Conservation (phyloP, 2,113 vertebrate species). For the Ceuthmochares aereus region DNA sequence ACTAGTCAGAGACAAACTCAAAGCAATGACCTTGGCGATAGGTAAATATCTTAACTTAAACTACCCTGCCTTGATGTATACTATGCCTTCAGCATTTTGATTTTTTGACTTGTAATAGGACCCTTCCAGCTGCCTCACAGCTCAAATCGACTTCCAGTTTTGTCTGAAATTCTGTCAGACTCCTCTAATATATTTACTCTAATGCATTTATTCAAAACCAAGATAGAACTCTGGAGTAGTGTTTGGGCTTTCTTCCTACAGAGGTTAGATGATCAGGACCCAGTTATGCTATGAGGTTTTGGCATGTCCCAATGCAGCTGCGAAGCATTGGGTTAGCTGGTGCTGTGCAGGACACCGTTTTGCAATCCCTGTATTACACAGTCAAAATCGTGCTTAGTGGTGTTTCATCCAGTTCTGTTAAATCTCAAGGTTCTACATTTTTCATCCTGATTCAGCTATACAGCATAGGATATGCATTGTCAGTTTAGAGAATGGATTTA, state of each 20-base stretch:
- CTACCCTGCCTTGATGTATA: not conserved
- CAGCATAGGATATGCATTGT: not conserved
- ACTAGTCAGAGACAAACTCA: constrained; percentile 94
- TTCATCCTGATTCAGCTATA: not conserved
- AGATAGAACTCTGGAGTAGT: not conserved
- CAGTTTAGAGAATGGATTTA: not conserved
- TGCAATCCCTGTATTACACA: not conserved
- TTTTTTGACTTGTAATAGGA: not conserved
- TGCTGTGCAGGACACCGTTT: not conserved
- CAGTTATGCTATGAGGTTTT: not conserved
- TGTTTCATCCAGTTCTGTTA: not conserved
- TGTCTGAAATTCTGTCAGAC: not conserved
- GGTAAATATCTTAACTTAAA: constrained; percentile 75
- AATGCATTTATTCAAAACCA: not conserved
- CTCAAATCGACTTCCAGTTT: not conserved
- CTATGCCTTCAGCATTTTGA: not conserved
- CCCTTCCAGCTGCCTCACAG: not conserved
- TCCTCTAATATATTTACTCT: not conserved
- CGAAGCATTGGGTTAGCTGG: not conserved
- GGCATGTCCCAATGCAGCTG: not conserved
- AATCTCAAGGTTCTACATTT: not conserved
- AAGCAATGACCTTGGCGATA: constrained; percentile 97
- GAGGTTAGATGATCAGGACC: not conserved
- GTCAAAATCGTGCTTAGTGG: not conserved
- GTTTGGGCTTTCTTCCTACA: not conserved